Evolutionary conservation across 2,888 invertebrate species (phyloP), one percentile per base, ranked within the genome.

Genomic region (Tenthredo mesomela): DNA sequence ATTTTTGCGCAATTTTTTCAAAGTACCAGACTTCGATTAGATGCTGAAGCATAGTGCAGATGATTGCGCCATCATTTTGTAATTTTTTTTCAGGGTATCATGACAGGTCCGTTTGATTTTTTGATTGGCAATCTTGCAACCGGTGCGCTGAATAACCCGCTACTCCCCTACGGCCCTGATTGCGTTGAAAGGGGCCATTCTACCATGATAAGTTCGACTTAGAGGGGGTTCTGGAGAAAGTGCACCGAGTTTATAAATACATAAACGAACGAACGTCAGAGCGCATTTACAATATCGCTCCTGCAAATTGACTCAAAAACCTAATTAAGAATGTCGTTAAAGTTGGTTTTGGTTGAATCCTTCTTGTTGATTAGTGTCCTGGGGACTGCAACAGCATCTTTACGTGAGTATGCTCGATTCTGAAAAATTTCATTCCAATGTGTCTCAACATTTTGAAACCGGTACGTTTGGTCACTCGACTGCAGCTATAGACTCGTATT

Each of bases 231-330:
- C 67, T 87, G 92, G 93, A 92, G 93, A 93, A 93, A 93, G 93
- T 93, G 88, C 89, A 88, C 85, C 89, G 91, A 92, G 90, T 92
- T 92, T 90, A 92, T 93, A 93, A 92, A 93, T 92, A 92, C 90
- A 84, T 86, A 88, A 78, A 87, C 86, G 86, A 87, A 87, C 89
- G 90, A 89, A 87, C 89, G 89, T 90, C 91, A 89, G 89, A 85
- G 89, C 89, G 89, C 90, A 91, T 91, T 93, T 92, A 91, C 92
- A 88, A 92, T 90, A 90, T 87, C 87, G 88, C 89, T 88, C 88
- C 88, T 87, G 21, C 25, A 80, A 80, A 80, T 80, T 40, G 40
- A 58, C 18, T 77, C 7, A 50, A 77, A 73, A 29, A 77, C 9
- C 5, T 33, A 33, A 50, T 61, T 25, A 40, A 80, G 1, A 40